These are phyloP conservation scores for Myotis planiceps DNA, from an alignment of 2,797 vertebrate species.

Conservation along the genomic window DNA sequence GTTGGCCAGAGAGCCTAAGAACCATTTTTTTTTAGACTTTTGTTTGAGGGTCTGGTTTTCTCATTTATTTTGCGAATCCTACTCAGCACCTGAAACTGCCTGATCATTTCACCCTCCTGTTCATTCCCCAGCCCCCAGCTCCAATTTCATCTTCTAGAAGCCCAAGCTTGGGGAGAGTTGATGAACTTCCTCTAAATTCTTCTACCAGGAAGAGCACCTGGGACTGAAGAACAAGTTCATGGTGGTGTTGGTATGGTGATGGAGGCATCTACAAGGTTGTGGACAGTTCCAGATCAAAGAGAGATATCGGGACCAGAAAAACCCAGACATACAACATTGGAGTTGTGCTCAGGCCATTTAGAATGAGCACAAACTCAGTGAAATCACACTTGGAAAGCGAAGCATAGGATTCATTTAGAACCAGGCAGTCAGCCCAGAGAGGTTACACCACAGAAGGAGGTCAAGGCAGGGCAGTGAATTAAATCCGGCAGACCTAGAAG, in stretches of 20 bases:
- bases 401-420: background rate
- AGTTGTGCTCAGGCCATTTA: background rate
- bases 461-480: background rate
- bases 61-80: background rate
- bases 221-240: background rate
- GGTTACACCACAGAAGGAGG: background rate
- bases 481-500: background rate
- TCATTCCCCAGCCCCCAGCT: background rate
- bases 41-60: background rate
- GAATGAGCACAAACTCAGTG: background rate
- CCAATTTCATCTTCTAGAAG: background rate
- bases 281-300: background rate
- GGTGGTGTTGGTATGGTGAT: background rate
- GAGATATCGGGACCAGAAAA: background rate
- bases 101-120: background rate
- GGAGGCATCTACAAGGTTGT: background rate
- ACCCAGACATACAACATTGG: background rate
- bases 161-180: background rate
- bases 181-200: background rate
- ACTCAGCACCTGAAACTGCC: background rate
- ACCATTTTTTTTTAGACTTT: background rate
- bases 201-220: background rate
- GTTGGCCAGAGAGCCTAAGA: background rate
- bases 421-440: background rate
- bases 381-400: background rate